phyloP scores from a whole-genome alignment of 2,888 invertebrate genomes.

The Auanema freiburgensis region DNA sequence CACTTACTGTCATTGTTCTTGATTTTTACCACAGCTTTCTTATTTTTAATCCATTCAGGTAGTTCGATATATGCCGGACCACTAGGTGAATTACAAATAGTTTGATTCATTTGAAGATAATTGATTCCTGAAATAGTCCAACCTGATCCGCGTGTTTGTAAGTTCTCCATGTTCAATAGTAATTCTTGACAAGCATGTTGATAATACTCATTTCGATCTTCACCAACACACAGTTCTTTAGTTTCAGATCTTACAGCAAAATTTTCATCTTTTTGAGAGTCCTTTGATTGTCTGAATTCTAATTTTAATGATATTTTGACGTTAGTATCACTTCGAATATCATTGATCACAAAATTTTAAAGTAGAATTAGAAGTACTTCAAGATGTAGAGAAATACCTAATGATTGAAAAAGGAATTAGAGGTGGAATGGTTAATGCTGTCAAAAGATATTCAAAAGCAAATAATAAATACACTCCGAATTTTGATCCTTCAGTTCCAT shows the following conservation, averaged over 20 bases:
- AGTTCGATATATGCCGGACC: slow-evolving; percentile 12
- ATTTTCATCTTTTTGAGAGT: slow-evolving; percentile 11
- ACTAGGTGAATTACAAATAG: slow-evolving; percentile 17
- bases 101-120: slow-evolving; percentile 18
- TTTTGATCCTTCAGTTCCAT: too few relatives aligned
- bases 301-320: slow-evolving; percentile 17
- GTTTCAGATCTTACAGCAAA: slow-evolving; percentile 10
- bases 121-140: slow-evolving; percentile 12
- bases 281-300: slow-evolving; percentile 24
- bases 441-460: too few relatives aligned
- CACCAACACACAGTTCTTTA: slow-evolving; percentile 19
- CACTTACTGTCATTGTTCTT: slow-evolving; percentile 17
- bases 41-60: slow-evolving; percentile 15
- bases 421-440: too few relatives aligned
- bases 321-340: slow-evolving; percentile 15
- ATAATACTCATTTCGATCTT: slow-evolving; percentile 17
- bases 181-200: slow-evolving; percentile 18
- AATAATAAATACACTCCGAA: too few relatives aligned
- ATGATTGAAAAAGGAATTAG: too few relatives aligned
- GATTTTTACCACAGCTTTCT: slow-evolving; percentile 13
- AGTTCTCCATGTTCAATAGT: slow-evolving; percentile 16
- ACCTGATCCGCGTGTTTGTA: slow-evolving; percentile 16
- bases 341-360: too few relatives aligned
- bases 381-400: too few relatives aligned
- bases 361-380: too few relatives aligned